Conservation (phyloP, 2,113 vertebrate genomes). For the Ophiodon elongatus region DNA sequence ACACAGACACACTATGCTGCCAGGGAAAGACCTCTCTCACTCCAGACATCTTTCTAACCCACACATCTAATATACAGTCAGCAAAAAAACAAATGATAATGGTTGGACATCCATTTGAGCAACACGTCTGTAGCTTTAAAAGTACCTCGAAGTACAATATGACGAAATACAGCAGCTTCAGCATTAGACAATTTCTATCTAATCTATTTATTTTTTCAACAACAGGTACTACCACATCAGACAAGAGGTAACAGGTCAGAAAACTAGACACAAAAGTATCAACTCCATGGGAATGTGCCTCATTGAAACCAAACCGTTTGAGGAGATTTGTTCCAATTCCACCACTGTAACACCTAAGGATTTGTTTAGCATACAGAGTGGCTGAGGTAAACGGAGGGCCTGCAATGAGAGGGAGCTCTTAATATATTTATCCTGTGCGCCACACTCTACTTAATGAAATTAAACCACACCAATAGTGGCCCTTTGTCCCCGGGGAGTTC, state of each 20-base stretch:
- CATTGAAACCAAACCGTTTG: conserved; percentile 34
- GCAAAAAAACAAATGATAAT: neutral
- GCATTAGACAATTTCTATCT: neutral
- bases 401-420: conserved; percentile 80
- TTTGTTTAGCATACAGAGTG: conserved; percentile 92
- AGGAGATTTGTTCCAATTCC: conserved; percentile 35
- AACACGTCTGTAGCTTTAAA: neutral
- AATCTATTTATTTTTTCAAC: neutral
- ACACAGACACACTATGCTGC: conserved; percentile 37
- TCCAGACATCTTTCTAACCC: conserved; percentile 3
- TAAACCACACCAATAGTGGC: conserved; percentile 92
- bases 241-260: neutral
- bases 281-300: conserved; percentile 27
- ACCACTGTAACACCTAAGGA: conserved; percentile 86
- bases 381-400: conserved; percentile 81
- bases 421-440: conserved; percentile 94
- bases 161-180: neutral
- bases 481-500: conserved; percentile 89
- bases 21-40: conserved; percentile 16
- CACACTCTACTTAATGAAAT: conserved; percentile 97
- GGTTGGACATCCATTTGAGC: neutral
- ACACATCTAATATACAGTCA: conserved; percentile 11
- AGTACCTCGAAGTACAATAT: neutral
- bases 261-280: neutral
- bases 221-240: neutral